phyloP scores from a whole-genome alignment of 2,113 vertebrate species.

The Dermatemys mawii region DNA sequence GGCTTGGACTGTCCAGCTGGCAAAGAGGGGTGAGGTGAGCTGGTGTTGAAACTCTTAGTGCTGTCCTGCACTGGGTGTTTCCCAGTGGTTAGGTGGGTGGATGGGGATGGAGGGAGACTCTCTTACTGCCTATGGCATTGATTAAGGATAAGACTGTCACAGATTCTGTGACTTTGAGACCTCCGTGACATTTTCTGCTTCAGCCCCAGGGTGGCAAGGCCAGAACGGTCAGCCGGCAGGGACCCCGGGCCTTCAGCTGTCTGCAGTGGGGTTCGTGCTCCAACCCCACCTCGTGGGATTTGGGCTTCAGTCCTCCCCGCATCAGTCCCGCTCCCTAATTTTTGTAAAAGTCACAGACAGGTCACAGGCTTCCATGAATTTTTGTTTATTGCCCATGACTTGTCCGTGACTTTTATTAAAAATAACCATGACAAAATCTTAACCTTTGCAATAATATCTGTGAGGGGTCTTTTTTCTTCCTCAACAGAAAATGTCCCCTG shows the following conservation, averaged over 20 bases:
- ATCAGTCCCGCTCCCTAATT: too few relatives aligned
- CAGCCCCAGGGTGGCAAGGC: too few relatives aligned
- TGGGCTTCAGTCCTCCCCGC: too few relatives aligned
- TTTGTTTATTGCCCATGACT: too few relatives aligned
- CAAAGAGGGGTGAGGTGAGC: neutral
- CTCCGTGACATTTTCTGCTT: too few relatives aligned
- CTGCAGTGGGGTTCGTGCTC: neutral
- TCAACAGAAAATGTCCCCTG: neutral
- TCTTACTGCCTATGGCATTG: neutral
- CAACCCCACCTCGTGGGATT: fast-evolving
- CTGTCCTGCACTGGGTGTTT: neutral
- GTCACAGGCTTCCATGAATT: too few relatives aligned
- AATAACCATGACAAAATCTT: too few relatives aligned
- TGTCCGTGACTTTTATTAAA: too few relatives aligned
- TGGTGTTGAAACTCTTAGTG: neutral
- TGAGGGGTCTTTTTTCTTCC: neutral
- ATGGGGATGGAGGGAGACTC: neutral
- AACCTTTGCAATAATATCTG: neutral
- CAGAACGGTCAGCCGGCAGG: too few relatives aligned
- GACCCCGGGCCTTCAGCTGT: neutral
- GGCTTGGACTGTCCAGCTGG: neutral
- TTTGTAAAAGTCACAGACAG: too few relatives aligned
- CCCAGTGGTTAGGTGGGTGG: neutral
- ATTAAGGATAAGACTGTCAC: neutral
- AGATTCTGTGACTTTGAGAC: too few relatives aligned